Base-by-base conservation (phyloP, 2,797 vertebrate genomes). In the Propithecus perrieri region DNA sequence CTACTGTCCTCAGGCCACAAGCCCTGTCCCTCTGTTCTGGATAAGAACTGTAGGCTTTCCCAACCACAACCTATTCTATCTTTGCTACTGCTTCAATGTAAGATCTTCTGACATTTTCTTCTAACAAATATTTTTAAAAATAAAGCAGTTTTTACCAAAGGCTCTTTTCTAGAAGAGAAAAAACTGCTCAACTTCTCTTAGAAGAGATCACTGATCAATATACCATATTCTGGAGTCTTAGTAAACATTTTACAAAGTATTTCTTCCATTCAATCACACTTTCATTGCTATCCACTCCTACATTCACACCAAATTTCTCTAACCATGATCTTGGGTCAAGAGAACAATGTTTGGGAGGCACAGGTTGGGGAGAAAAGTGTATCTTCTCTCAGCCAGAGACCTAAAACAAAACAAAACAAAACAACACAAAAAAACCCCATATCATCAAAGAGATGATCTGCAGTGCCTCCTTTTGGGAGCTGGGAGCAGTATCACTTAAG, bases 291-390 rank as follows among this genome's bases (percentile, higher is more conserved):
- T n/a, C 28, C 14, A 63, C 3, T 59, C 53, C 71, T n/a, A 92
- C 83, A 79, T 79, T 91, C 35, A 74, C 41, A 88, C 28, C 48
- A 83, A 93, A 69, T 75, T 93, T 87, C 65, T 94, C 92, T 67
- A 90, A 86, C 38, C 35, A 83, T 15, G 24, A 63, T 46, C 50
- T 41, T 41, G 55, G 18, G 14, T 83, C 46, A 76, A 65, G 3
- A 76, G 48, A 84, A 38, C 35, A 35, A 80, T 35, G n/a, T 38
- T 30, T 83, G 43, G 50, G 69, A 84, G 53, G n/a, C 28, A 92
- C 4, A 9, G 28, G 1, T 2, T 12, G 0, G 53, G 28, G 7
- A 12, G 76, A 22, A 50, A 2, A 15, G 67, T 24, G 2, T 33
- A 26, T 17, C 20, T 83, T 38, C 46, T 91, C 35, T 89, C 18